These are phyloP conservation scores for Myzus persicae DNA, from an alignment of 1,140 invertebrate genomes.

Conservation along the genomic window DNA sequence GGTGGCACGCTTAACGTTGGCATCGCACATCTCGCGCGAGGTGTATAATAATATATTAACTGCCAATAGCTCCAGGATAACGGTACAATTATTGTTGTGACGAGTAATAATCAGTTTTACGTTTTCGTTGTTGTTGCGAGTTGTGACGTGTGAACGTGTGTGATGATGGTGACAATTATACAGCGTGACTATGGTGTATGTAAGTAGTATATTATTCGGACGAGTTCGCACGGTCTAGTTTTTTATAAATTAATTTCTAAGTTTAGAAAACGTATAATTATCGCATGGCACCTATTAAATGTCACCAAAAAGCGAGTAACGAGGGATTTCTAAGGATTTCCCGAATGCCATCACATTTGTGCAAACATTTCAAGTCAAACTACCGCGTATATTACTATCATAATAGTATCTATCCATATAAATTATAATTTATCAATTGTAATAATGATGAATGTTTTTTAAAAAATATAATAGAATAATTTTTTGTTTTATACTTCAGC, in stretches of 20 bases:
- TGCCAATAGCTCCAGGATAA: constrained; percentile 42
- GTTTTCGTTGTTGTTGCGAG: background rate
- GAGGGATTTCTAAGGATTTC: too few species aligned
- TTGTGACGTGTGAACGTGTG: background rate
- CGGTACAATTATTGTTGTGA: constrained; percentile 48
- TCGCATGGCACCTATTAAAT: background rate
- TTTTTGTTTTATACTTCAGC: background rate
- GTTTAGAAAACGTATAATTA: background rate
- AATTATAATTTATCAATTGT: too few species aligned
- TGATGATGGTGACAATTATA: constrained; percentile 47
- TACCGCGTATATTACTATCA: too few species aligned
- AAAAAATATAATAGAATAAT: background rate
- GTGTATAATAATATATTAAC: background rate
- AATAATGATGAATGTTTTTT: too few species aligned
- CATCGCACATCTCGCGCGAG: background rate
- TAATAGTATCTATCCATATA: background rate
- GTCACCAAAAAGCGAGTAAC: background rate
- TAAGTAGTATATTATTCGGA: background rate
- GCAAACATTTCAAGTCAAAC: background rate
- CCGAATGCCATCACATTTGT: background rate
- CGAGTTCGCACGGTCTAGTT: constrained; percentile 48
- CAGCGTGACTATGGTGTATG: background rate
- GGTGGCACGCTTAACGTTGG: constrained; percentile 34
- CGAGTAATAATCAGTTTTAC: constrained; percentile 34
- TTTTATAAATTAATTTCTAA: background rate